Evolutionary conservation across 1,140 invertebrate species (phyloP).

Genomic region (Heliconius hewitsoni): DNA sequence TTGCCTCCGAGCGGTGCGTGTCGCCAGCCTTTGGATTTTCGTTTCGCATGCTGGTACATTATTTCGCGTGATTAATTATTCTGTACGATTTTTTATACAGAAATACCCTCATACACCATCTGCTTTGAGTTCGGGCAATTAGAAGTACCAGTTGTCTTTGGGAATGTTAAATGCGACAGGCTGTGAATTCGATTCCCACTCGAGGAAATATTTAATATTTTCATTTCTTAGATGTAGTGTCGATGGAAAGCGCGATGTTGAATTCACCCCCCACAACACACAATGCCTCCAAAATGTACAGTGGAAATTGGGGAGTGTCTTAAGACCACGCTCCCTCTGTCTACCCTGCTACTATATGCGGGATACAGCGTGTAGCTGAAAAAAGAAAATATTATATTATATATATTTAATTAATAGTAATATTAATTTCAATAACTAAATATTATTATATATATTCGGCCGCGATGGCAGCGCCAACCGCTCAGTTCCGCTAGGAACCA

Average conservation of each 20-base stretch:
- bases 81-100: constrained; percentile 54
- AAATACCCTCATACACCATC: constrained; percentile 68
- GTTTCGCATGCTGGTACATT: constrained; percentile 78
- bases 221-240: too few relatives aligned
- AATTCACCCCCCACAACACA: too few relatives aligned
- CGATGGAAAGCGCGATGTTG: too few relatives aligned
- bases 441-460: background rate
- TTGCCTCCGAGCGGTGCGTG: constrained; percentile 59
- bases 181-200: too few relatives aligned
- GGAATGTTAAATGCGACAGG: background rate
- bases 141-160: constrained; percentile 35
- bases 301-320: too few relatives aligned
- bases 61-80: constrained; percentile 79
- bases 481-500: constrained; percentile 26
- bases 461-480: constrained; percentile 40
- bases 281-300: too few relatives aligned
- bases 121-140: constrained; percentile 68
- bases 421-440: background rate
- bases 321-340: too few relatives aligned
- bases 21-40: constrained; percentile 75
- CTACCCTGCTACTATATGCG: too few relatives aligned
- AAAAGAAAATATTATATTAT: background rate
- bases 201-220: too few relatives aligned
- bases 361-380: too few relatives aligned
- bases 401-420: background rate